These are phyloP conservation scores for Latheticus oryzae DNA, from an alignment of 2,888 invertebrate species.

Conservation along the genomic window DNA sequence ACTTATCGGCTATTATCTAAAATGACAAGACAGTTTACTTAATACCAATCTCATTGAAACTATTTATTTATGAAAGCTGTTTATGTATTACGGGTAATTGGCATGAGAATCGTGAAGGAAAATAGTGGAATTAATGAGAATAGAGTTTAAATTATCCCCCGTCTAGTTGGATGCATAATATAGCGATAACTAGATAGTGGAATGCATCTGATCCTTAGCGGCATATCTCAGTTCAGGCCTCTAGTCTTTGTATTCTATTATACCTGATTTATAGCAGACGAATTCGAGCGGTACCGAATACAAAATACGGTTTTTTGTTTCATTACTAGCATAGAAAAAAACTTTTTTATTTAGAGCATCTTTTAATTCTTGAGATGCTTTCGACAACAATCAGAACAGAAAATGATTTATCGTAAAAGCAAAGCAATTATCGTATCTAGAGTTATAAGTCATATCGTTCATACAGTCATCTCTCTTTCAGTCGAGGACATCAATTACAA, in stretches of 20 bases:
- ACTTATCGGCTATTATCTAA: slow-evolving; percentile 3
- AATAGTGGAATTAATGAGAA: slow-evolving; percentile 43
- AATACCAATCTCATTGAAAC: slow-evolving; percentile 16
- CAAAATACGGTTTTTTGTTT: slow-evolving; percentile 29
- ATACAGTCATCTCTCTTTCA: slow-evolving; percentile 27
- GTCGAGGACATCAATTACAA: slow-evolving; percentile 42
- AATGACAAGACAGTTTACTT: slow-evolving; percentile 27
- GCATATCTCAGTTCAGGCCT: slow-evolving; percentile 32
- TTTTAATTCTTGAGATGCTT: slow-evolving; percentile 13
- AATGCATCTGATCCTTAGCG: slow-evolving; percentile 43
- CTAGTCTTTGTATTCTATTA: slow-evolving; percentile 40
- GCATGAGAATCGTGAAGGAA: slow-evolving; percentile 21
- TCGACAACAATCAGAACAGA: slow-evolving; percentile 4
- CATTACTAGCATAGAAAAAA: slow-evolving; percentile 16
- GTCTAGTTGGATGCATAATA: slow-evolving; percentile 47
- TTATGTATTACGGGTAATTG: slow-evolving; percentile 34
- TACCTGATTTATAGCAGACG: slow-evolving; percentile 36
- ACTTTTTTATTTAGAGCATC: slow-evolving; percentile 6
- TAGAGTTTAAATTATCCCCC: slow-evolving; percentile 29
- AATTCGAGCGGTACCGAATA: slow-evolving; percentile 34
- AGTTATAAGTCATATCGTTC: slow-evolving; percentile 43
- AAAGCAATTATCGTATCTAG: slow-evolving; percentile 42
- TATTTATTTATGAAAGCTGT: slow-evolving; percentile 19
- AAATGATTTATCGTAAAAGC: slow-evolving; percentile 38
- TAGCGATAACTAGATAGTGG: slow-evolving; percentile 50